These are phyloP conservation scores for Malthinus flaveolus DNA, from an alignment of 2,888 invertebrate genomes.

Conservation along the genomic window DNA sequence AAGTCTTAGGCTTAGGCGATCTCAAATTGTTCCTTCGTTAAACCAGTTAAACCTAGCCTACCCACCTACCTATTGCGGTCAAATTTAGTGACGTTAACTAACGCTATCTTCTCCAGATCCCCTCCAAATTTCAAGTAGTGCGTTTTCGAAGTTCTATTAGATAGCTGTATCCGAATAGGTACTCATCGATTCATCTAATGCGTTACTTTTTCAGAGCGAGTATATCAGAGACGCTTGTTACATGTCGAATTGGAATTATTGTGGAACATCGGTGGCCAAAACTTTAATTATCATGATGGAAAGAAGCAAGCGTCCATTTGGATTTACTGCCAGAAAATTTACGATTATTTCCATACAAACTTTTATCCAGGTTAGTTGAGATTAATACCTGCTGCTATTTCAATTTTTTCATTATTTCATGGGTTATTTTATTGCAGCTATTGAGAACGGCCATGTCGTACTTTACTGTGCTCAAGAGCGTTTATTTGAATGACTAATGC, in stretches of 20 bases:
- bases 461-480: not conserved
- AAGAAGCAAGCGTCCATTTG: slow-evolving; percentile 5
- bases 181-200: too few relatives aligned
- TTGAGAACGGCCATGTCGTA: not conserved
- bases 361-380: not conserved
- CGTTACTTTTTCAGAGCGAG: not conserved
- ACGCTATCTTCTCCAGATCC: too few relatives aligned
- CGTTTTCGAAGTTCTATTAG: too few relatives aligned
- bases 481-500: not conserved
- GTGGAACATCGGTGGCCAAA: not conserved
- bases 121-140: too few relatives aligned
- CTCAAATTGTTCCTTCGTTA: too few relatives aligned
- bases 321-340: slow-evolving; percentile 8
- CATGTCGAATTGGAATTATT: slow-evolving; percentile 1
- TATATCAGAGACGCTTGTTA: slow-evolving; percentile 6
- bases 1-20: too few relatives aligned
- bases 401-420: not conserved
- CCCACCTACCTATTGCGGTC: too few relatives aligned
- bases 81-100: too few relatives aligned
- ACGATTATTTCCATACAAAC: slow-evolving; percentile 6
- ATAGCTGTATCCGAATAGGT: too few relatives aligned
- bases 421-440: not conserved
- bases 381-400: not conserved
- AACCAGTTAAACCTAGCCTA: too few relatives aligned
- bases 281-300: slow-evolving; percentile 9